Base-by-base conservation (phyloP, 2,113 vertebrate species). In the Labeo catla region DNA sequence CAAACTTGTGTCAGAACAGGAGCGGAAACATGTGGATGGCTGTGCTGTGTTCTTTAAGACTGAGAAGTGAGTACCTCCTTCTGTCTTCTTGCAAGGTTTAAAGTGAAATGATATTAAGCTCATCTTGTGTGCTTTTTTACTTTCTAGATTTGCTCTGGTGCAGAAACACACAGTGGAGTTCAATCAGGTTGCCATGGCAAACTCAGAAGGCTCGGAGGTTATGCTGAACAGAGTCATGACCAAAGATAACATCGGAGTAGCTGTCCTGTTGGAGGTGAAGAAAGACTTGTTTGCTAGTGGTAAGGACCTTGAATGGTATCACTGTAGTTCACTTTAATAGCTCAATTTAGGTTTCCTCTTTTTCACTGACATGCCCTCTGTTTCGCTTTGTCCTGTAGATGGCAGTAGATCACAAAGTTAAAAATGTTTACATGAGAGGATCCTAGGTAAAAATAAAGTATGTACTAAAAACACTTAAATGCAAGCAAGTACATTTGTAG, bases 181-280 rank as follows among this genome's bases (percentile, higher is more conserved):
- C 94, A 99, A 99, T 93, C 98, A 99, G 93, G 97, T 99, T 86
- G 98, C 98, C 49, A 99, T 99, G 98, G 98, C 98, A 9, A 99
- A 99, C 94, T 99, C 97, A 0, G 98, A 99, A 92, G 98, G 98
- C 19, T 99, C 98, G 0, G 98, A 99, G 94, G 97, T 98, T 81
- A 99, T 99, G 98, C 61, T 99, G 83, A 99, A 99, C 93, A 93
- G 98, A 91, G 98, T 99, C 78, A 99, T 99, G 98, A 99, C 98
- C 13, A 99, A 99, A 94, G 98, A 99, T 95, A 99, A 99, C 93
- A 98, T 99, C 28, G 98, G 98, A 0, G 98, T 99, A 0, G 97
- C 97, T 2, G 95, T 99, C 45, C 95, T 99, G 87, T 90, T 99
- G 83, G 97, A 99, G 92, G 95, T 99, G 92, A 97, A 98, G 91